phyloP scores from a whole-genome alignment of 2,888 invertebrate genomes.

The Spilarctia lutea region DNA sequence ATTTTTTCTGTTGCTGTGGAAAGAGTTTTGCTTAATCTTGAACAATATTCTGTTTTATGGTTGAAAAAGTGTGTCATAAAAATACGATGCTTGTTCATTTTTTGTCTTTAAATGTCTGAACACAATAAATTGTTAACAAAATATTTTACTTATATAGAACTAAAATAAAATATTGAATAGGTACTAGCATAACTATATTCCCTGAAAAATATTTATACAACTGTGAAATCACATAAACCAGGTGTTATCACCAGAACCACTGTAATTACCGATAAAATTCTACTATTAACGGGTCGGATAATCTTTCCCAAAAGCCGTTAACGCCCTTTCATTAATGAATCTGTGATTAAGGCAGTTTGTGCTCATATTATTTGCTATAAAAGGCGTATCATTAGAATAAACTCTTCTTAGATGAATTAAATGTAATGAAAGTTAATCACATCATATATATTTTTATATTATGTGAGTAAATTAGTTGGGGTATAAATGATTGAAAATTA shows the following conservation, averaged over 20 bases:
- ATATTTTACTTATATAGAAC: background rate
- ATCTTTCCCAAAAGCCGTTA: background rate
- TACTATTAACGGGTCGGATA: background rate
- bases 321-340: background rate
- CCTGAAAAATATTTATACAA: background rate
- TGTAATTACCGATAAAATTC: background rate
- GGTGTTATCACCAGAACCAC: background rate
- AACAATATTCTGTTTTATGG: conserved; percentile 8
- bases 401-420: no score
- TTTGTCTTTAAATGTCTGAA: background rate
- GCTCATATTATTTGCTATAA: background rate
- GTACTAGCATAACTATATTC: background rate
- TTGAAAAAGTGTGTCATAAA: background rate
- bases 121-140: background rate
- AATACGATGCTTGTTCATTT: background rate
- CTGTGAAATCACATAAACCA: background rate
- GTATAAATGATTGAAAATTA: background rate
- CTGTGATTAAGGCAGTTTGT: background rate
- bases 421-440: background rate
- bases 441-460: background rate
- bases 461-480: background rate
- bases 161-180: background rate
- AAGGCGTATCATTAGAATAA: no score
- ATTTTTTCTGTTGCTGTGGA: conserved; percentile 18
- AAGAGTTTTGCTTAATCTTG: conserved; percentile 20